Conservation (phyloP, 2,888 invertebrate genomes). For the Melanophora roralis region DNA sequence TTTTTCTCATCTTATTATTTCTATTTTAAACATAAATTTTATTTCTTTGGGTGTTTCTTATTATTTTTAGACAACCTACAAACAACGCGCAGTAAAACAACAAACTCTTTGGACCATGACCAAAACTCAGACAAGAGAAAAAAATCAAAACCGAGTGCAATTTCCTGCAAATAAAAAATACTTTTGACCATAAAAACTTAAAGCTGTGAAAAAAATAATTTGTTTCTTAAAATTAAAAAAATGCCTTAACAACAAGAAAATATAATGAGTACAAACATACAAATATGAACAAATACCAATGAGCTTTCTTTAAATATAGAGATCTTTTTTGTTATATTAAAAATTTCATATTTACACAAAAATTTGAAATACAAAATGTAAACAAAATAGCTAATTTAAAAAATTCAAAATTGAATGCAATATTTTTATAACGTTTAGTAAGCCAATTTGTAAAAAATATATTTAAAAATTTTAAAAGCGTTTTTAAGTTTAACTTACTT, state of each 20-base stretch:
- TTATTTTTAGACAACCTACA: conserved; percentile 49
- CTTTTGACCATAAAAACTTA: conserved; percentile 57
- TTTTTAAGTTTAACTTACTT: conserved; percentile 71
- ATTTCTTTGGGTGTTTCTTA: conserved; percentile 51
- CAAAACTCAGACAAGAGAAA: conserved; percentile 54
- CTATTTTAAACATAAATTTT: conserved; percentile 60
- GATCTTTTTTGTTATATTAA: no score
- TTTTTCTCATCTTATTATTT: conserved; percentile 60
- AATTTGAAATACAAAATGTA: no score
- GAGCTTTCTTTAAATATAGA: no score
- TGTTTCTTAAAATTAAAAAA: conserved; percentile 64
- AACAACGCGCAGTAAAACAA: no score
- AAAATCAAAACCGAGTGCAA: conserved; percentile 26
- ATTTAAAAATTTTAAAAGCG: background rate
- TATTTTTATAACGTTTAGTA: conserved; percentile 58
- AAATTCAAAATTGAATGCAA: conserved; percentile 68
- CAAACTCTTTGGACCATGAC: conserved; percentile 62
- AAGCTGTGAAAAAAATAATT: conserved; percentile 1
- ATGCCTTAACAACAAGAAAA: conserved; percentile 31
- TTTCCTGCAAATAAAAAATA: conserved; percentile 45
- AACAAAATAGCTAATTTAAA: conserved; percentile 32
- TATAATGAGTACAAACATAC: conserved; percentile 11
- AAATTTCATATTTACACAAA: no score
- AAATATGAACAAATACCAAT: no score
- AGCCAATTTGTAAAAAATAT: conserved; percentile 68